Percentiles rank a stretch among this genome's conserved stretches.
phyloP scores from a whole-genome alignment of 2,113 vertebrate genomes.

The Bos taurus region DNA sequence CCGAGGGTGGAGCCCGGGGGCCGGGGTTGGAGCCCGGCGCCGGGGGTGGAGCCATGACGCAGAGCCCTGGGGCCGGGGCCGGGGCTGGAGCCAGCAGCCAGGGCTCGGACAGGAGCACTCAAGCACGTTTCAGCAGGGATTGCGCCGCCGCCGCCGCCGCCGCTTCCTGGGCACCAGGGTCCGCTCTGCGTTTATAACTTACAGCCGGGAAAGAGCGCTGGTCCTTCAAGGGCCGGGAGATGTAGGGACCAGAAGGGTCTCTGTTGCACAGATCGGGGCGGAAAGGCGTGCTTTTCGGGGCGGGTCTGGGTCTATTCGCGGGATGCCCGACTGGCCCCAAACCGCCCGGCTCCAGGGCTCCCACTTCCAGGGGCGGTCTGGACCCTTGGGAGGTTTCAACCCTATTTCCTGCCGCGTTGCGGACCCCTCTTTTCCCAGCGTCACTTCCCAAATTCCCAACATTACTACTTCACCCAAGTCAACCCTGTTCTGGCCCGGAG shows the following conservation, averaged over 20 bases:
- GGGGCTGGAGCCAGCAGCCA: not conserved
- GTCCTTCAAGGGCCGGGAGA: not conserved
- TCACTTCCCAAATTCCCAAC: not conserved
- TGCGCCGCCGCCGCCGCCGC: no score
- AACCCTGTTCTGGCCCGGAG: not conserved
- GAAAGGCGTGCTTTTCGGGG: not conserved
- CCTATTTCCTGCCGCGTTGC: fast-evolving
- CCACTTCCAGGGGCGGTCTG: not conserved
- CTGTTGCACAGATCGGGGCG: not conserved
- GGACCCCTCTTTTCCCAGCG: not conserved
- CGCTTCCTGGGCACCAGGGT: no score
- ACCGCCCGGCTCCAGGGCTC: not conserved
- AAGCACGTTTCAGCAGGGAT: no score
- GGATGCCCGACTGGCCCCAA: not conserved
- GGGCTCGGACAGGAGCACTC: fast-evolving
- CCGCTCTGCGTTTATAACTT: not conserved
- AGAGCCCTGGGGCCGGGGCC: no score
- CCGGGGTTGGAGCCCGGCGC: no score
- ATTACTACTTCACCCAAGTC: not conserved
- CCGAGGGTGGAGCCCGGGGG: no score
- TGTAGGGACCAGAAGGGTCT: not conserved
- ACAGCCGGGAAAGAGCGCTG: fast-evolving
- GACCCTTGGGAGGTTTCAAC: fast-evolving
- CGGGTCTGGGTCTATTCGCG: fast-evolving
- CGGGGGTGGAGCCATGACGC: no score